Base-by-base conservation (phyloP, 2,113 vertebrate genomes). In the Echinops telfairi region DNA sequence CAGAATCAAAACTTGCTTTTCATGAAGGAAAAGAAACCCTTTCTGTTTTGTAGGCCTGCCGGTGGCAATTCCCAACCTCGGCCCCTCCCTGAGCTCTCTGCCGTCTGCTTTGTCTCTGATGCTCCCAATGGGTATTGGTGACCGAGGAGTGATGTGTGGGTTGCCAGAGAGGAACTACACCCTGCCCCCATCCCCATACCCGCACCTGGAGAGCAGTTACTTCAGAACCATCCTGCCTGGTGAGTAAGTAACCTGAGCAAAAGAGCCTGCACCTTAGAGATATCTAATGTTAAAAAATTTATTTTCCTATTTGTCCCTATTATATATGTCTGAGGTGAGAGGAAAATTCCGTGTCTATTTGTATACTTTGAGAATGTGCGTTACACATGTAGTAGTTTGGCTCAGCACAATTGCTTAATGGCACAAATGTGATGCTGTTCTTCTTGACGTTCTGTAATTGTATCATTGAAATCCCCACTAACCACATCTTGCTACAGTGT, bases 171-270 rank as follows among this genome's bases (percentile, higher is more conserved):
- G 99, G 97, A 99, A 99, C 97, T 99, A 99, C 95, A 98, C 99
- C 78, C 97, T 99, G 96, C 99, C 99, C 43, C 99, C 99, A 3
- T 99, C 99, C 68, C 99, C 99, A 0, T 99, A 99, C 97, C 99
- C 99, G 31, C 99, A 99, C 97, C 98, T 99, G 97, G 99, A 99
- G 97, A 99, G 99, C 98, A 99, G 99, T 98, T 99, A 99, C 95
- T 99, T 99, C 97, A 98, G 99, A 96, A 99, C 99, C 98, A 99
- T 99, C 96, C 98, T 99, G 96, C 99, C 99, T 97, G 99, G 99
- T 99, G 93, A 97, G 98, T 97, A 0, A n/a, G 33, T 87, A 77
- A 43, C 38, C 68, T 40, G 64, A 25, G 62, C 23, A 19, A 36
- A 15, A 58, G 40, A 71, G 33, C 40, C 12, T 33, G 3, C 84